These are phyloP conservation scores for Corythornis madagascariensis DNA, from an alignment of 2,113 vertebrate genomes.

Conservation along the genomic window DNA sequence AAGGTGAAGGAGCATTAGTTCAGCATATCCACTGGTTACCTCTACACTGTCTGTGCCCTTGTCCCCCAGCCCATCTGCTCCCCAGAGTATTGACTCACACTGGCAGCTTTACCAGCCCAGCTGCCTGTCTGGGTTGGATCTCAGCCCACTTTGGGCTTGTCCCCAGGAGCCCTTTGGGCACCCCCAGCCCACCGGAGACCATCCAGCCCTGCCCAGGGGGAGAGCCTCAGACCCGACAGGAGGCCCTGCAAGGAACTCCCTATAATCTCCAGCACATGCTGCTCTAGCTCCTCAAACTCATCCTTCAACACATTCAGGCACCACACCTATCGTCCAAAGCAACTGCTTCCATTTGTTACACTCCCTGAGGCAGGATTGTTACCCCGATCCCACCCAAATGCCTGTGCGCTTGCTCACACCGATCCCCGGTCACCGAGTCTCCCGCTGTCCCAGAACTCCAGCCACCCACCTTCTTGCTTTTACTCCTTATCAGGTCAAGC, in stretches of 20 bases:
- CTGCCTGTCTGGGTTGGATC: background rate
- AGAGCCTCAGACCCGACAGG: background rate
- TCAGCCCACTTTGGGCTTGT: background rate
- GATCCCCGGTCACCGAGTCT: background rate
- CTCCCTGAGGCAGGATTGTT: background rate
- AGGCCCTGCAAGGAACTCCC: background rate
- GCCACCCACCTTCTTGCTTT: background rate
- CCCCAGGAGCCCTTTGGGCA: background rate
- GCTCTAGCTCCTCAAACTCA: background rate
- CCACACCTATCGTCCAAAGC: background rate
- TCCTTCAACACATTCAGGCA: background rate
- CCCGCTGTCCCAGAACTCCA: background rate
- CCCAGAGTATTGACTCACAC: background rate
- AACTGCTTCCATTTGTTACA: background rate
- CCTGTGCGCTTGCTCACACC: background rate
- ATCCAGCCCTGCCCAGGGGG: background rate
- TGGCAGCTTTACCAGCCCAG: background rate
- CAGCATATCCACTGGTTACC: background rate
- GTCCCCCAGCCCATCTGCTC: background rate
- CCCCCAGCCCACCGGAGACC: background rate
- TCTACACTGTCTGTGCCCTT: background rate
- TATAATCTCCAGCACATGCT: background rate
- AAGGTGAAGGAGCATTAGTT: background rate
- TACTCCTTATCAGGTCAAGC: background rate
- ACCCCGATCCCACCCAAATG: background rate